Conservation (phyloP, 2,113 vertebrate genomes). For the Panurus biarmicus region DNA sequence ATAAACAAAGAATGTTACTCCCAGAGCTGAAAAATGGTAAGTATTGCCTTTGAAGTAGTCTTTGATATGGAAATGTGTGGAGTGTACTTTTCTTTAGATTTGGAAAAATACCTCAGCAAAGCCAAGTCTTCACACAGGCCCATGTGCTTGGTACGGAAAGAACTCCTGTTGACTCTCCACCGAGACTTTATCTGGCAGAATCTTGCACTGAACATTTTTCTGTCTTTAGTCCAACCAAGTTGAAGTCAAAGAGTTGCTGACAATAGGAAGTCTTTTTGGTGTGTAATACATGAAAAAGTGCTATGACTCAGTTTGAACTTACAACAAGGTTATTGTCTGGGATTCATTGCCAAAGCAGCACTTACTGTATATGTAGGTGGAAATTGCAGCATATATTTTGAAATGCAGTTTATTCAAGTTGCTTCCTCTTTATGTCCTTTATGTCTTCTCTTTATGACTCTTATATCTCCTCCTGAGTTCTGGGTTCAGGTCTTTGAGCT, state of each 20-base stretch:
- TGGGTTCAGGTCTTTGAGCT: neutral
- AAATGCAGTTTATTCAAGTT: neutral
- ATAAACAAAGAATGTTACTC: constrained; percentile 48
- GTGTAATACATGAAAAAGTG: neutral
- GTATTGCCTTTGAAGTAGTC: constrained; percentile 40
- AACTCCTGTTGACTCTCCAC: neutral
- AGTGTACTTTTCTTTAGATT: neutral
- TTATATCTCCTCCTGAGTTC: neutral
- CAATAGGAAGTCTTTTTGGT: constrained; percentile 15
- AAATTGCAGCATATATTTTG: constrained; percentile 6
- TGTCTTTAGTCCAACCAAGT: neutral
- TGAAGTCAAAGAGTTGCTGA: constrained; percentile 11
- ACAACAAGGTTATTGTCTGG: neutral
- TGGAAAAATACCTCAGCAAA: neutral
- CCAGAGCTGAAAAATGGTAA: neutral
- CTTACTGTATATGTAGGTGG: neutral
- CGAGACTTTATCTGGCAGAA: neutral
- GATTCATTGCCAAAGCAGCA: neutral
- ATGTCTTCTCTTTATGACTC: neutral
- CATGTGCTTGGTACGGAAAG: neutral
- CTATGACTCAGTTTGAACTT: neutral
- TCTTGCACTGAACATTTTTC: neutral
- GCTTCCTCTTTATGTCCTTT: neutral
- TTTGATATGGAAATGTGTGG: neutral
- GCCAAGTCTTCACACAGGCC: neutral